phyloP scores from a whole-genome alignment of 2,888 invertebrate species.

The Ceramica pisi region DNA sequence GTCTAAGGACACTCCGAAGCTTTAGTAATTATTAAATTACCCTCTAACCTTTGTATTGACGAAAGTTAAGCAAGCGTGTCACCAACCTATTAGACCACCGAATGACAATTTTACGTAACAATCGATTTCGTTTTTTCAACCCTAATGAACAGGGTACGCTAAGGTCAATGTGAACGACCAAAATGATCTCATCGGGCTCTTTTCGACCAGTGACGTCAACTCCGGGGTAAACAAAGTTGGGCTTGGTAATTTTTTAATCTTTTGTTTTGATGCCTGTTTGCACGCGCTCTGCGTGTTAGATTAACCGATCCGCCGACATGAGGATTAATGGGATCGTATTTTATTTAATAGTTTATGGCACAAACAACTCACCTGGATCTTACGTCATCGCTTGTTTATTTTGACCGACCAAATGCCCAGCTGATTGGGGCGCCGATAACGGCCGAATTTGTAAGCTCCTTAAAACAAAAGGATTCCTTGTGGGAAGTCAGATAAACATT shows the following conservation, averaged over 20 bases:
- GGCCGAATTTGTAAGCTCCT: conserved; percentile 11
- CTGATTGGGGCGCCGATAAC: conserved; percentile 25
- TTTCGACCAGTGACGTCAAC: conserved; percentile 76
- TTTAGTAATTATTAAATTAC: too few relatives aligned
- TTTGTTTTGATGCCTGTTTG: conserved; percentile 70
- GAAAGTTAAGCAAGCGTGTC: conserved; percentile 32
- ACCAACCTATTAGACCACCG: conserved; percentile 14
- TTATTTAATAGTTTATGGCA: conserved; percentile 57
- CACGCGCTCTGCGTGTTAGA: conserved; percentile 61
- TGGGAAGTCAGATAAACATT: background rate
- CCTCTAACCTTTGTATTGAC: conserved; percentile 21
- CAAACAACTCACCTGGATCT: conserved; percentile 50
- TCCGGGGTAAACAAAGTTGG: conserved; percentile 74
- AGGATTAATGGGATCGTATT: conserved; percentile 65
- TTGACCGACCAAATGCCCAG: conserved; percentile 34
- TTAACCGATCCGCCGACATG: conserved; percentile 56
- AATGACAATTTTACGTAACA: conserved; percentile 36
- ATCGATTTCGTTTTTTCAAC: conserved; percentile 62
- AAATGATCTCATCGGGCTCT: conserved; percentile 79
- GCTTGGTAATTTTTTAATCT: conserved; percentile 74
- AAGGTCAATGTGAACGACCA: conserved; percentile 72
- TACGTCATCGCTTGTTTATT: conserved; percentile 55
- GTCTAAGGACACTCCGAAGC: background rate
- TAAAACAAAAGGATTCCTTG: conserved; percentile 18
- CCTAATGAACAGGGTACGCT: conserved; percentile 69